Base-by-base conservation (phyloP, 2,888 invertebrate species). In the Cremastinae sp. region DNA sequence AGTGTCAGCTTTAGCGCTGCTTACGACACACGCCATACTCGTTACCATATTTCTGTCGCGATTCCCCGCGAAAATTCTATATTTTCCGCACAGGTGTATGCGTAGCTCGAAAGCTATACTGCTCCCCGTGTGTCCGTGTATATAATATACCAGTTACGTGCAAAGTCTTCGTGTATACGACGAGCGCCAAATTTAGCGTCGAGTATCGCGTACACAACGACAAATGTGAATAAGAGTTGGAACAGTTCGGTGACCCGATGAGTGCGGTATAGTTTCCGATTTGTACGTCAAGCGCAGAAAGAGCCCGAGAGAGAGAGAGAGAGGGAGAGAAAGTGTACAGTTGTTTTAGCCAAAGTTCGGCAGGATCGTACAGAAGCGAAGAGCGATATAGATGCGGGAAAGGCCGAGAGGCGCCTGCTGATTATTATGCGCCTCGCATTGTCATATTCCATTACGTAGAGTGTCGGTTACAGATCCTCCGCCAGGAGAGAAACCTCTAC, bases 401-500 rank as follows among this genome's bases (percentile, higher is more conserved):
- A 49, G 43, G 61, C 54, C 18, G 65, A 41, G 43, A 64, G 38
- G 81, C 80, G 82, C 79, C 79, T 81, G 82, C 80, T 85, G 85
- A 86, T 86, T 86, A 87, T 87, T 86, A 87, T 86, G 85, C 86
- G 80, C 82, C 80, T 80, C 81, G 78, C 83, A 84, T 84, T 86
- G 86, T 87, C 87, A 87, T 87, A 85, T 88, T 86, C 87, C 86
- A 87, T 88, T 87, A 87, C 80, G 75, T 80, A 79, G 79, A 83
- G 85, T 86, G 87, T 87, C 87, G 86, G 84, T 84, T 87, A 85
- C 87, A 82, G 66, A 79, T 81, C 80, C 81, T 80, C 69, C 64
- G 75, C 59, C 56, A 4, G 47, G 72, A 36, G 36, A 47, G 54
- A 74, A 56, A 58, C 36, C 65, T 14, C 83, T 84, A 83, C 85